Evolutionary conservation across 2,797 vertebrate species (phyloP), one percentile per base, ranked within the genome.

Genomic region (Staurois parvus): DNA sequence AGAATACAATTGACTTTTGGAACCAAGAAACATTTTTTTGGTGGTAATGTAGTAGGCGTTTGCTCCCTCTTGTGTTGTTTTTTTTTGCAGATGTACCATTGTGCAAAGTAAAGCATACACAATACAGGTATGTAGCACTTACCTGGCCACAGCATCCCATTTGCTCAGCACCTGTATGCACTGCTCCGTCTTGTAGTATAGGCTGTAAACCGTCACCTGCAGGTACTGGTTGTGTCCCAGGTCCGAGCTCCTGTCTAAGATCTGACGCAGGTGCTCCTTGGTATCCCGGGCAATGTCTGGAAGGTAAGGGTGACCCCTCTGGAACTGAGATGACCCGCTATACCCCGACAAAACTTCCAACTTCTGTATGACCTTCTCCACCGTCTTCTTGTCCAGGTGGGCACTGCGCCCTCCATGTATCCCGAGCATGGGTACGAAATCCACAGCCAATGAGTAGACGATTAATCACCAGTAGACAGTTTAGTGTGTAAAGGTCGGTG

Each of bases 221-320:
- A 97, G 93, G 88, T 95, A 95, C 19, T 81, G 85, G 2, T 90
- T 92, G 5, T 95, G 69, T 76, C 92, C 67, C 11, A 85, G 29
- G 45, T 81, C 85, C 19, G 2, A n/a, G 21, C 0, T 7, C 5
- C 24, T 21, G 37, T 76, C 48, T 4, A 45, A 11, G 4, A 95
- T 89, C 34, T 91, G 91, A 0, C 7, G 62, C 17, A 96, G 90
- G 76, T 91, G 88, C 0, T 83, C 83, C 32, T 89, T 75, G 0
- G 92, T 94, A 15, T 93, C 87, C 40, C 67, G 28, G 0, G 89
- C 85, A 24, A 93, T 87, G 1, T 96, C 94, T 0, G 93, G 95
- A 73, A 98, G 92, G 88, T 95, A 96, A 0, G 97, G 97, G 0
- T 96, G 95, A 56, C 95, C 96, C 88, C 93, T 93, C 88, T 89